Evolutionary conservation across 2,113 vertebrate genomes (phyloP).

Genomic region (Chinchilla lanigera): DNA sequence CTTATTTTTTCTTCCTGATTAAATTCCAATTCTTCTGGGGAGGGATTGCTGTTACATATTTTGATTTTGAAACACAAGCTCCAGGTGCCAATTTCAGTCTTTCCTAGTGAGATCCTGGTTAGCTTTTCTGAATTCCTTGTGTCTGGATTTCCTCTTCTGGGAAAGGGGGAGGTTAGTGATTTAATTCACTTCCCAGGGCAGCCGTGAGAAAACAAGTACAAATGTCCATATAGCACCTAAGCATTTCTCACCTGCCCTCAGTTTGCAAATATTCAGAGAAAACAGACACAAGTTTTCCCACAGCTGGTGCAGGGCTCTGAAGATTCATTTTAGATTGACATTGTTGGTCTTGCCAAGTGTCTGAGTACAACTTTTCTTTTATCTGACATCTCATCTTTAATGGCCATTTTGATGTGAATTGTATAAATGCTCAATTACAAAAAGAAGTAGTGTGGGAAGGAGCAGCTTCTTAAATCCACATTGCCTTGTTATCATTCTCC

Average conservation of each 20-base stretch:
- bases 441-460: background rate
- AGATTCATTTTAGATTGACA: background rate
- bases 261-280: constrained; percentile 64
- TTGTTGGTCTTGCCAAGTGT: background rate
- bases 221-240: background rate
- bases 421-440: background rate
- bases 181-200: background rate
- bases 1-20: constrained; percentile 12
- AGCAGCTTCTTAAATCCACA: background rate
- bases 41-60: background rate
- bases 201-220: constrained; percentile 21
- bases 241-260: background rate
- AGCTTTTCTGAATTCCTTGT: background rate
- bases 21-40: background rate
- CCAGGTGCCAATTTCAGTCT: background rate
- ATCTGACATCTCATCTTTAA: background rate
- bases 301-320: background rate
- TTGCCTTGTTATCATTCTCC: constrained; percentile 33
- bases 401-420: constrained; percentile 17
- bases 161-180: background rate
- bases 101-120: background rate
- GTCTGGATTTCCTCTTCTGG: constrained; percentile 21
- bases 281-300: constrained; percentile 4
- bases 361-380: background rate
- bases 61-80: background rate